Evolutionary conservation across 2,113 vertebrate genomes (phyloP).

Genomic region (Megaceryle torquata): DNA sequence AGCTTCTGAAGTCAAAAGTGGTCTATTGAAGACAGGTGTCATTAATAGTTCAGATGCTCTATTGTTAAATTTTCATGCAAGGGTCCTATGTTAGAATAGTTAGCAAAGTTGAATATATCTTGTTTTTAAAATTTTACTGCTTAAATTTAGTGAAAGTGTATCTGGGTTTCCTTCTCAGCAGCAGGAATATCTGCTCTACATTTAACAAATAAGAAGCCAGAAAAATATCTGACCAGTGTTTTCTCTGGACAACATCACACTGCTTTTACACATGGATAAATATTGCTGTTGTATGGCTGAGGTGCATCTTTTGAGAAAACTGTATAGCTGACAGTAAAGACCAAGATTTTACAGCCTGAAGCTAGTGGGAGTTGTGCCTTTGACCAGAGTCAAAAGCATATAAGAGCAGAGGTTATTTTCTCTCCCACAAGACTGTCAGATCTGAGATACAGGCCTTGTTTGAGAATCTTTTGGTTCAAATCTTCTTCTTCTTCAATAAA

Average conservation of each 20-base stretch:
- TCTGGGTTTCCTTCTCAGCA: not conserved
- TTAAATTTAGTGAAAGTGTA: not conserved
- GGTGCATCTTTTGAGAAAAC: not conserved
- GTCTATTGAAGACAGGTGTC: not conserved
- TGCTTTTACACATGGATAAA: not conserved
- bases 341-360: not conserved
- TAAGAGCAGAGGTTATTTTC: constrained; percentile 9
- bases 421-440: not conserved
- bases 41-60: not conserved
- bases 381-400: not conserved
- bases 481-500: not conserved
- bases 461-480: not conserved
- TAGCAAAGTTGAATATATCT: not conserved
- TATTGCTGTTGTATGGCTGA: not conserved
- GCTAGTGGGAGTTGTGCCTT: constrained; percentile 12
- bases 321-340: constrained; percentile 7
- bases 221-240: not conserved
- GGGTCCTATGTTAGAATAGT: not conserved
- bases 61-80: not conserved
- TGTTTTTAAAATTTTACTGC: not conserved
- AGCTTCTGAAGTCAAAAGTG: not conserved
- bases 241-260: not conserved
- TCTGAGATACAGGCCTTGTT: not conserved
- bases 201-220: not conserved
- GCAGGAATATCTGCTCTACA: not conserved